Evolutionary conservation across 2,113 vertebrate genomes (phyloP).

Genomic region (Myanophis thanlyinensis): DNA sequence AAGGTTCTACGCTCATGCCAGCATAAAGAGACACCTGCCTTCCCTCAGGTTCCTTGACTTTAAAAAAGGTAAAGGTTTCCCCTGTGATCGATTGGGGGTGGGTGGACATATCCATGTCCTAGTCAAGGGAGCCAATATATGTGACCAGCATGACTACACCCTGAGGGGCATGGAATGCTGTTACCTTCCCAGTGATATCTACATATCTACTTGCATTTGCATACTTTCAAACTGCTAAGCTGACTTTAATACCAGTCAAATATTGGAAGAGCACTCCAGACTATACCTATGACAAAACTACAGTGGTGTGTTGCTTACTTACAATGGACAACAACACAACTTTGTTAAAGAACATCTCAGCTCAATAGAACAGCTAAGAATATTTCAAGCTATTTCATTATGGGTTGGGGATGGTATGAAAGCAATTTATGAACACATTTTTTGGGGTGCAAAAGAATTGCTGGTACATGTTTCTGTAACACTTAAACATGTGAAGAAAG

Average conservation of each 20-base stretch:
- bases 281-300: neutral
- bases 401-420: neutral
- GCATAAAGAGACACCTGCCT: neutral
- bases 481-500: neutral
- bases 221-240: neutral
- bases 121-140: too few species aligned
- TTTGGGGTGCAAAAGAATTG: too few species aligned
- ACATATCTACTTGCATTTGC: neutral
- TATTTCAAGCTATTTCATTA: neutral
- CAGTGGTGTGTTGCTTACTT: neutral
- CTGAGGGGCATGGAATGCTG: too few species aligned
- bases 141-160: too few species aligned
- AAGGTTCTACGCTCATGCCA: neutral
- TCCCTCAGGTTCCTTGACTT: neutral
- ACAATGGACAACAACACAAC: neutral
- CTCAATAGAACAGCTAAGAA: neutral
- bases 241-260: neutral
- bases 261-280: neutral
- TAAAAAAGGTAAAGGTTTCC: neutral
- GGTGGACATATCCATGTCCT: too few species aligned
- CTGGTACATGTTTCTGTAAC: too few species aligned
- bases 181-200: too few species aligned
- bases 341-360: neutral
- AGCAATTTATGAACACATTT: neutral
- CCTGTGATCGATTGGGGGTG: too few species aligned